Percentiles rank a stretch among this genome's conserved stretches.
Conservation (phyloP, 2,113 vertebrate genomes). For the Gnathonemus longibarbis region DNA sequence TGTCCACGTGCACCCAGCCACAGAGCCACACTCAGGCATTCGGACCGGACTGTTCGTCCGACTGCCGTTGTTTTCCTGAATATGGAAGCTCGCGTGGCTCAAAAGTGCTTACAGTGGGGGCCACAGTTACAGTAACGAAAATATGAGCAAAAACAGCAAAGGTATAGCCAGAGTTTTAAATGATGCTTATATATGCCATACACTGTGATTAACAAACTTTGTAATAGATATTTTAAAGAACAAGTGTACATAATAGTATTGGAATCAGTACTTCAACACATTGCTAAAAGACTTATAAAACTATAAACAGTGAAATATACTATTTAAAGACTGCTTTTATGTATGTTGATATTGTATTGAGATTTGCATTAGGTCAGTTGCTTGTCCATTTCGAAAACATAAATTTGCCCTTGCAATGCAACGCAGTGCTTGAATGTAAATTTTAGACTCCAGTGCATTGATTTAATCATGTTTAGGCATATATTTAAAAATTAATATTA, state of each 20-base stretch:
- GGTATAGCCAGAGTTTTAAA: neutral
- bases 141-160: neutral
- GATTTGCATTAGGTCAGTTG: neutral
- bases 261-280: neutral
- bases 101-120: neutral
- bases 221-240: conserved; percentile 7
- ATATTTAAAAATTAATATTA: neutral
- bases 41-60: neutral
- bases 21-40: neutral
- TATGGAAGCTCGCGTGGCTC: neutral
- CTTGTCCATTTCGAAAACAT: neutral
- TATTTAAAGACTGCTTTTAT: neutral
- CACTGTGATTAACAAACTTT: conserved; percentile 19
- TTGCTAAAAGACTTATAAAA: neutral
- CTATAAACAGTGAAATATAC: neutral
- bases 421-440: conserved; percentile 9
- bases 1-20: neutral
- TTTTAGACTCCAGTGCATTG: neutral
- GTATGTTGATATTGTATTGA: conserved; percentile 3
- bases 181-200: neutral
- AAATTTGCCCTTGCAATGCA: conserved; percentile 11
- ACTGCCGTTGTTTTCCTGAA: neutral
- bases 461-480: conserved; percentile 2
- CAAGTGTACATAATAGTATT: conserved; percentile 4
- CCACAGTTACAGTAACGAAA: neutral